These are phyloP conservation scores for Notospermus geniculatus DNA, from an alignment of 1,140 invertebrate genomes.

Conservation along the genomic window DNA sequence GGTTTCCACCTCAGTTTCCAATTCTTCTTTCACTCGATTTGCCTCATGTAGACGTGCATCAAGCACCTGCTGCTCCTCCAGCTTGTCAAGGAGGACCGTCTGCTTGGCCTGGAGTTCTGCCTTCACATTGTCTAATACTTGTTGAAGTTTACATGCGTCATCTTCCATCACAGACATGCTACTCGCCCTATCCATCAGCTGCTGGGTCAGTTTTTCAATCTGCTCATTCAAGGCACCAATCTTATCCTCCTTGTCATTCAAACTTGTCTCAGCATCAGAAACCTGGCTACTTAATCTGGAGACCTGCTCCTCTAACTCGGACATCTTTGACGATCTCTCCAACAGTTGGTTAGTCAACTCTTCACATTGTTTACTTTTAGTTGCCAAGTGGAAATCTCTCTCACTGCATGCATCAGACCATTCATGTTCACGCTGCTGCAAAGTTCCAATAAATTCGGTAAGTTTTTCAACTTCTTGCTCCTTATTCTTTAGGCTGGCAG, in stretches of 20 bases:
- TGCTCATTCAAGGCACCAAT: slow-evolving; percentile 12
- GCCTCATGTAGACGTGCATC: too few species aligned
- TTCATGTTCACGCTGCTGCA: slow-evolving; percentile 1
- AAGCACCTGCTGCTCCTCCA: too few species aligned
- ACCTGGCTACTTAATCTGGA: not conserved
- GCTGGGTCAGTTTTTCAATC: slow-evolving; percentile 14
- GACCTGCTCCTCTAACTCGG: not conserved
- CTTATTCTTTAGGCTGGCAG: too few species aligned
- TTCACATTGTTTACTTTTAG: not conserved
- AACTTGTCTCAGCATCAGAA: not conserved
- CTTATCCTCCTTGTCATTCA: slow-evolving; percentile 19
- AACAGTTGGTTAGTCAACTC: not conserved
- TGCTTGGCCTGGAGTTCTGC: too few species aligned
- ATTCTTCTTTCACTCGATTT: too few species aligned
- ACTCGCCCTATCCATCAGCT: slow-evolving; percentile 28
- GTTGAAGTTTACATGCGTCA: too few species aligned
- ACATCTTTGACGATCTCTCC: not conserved
- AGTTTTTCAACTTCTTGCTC: not conserved
- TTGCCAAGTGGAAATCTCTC: slow-evolving; percentile 6
- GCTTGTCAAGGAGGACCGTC: too few species aligned
- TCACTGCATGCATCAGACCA: slow-evolving; percentile 2
- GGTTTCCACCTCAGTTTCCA: too few species aligned
- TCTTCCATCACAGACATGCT: slow-evolving; percentile 23
- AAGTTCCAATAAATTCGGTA: not conserved
- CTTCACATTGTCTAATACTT: too few species aligned